Evolutionary conservation across 1,140 invertebrate genomes (phyloP), one percentile per base, ranked within the genome.

Genomic region (Drosophila micromelanica): DNA sequence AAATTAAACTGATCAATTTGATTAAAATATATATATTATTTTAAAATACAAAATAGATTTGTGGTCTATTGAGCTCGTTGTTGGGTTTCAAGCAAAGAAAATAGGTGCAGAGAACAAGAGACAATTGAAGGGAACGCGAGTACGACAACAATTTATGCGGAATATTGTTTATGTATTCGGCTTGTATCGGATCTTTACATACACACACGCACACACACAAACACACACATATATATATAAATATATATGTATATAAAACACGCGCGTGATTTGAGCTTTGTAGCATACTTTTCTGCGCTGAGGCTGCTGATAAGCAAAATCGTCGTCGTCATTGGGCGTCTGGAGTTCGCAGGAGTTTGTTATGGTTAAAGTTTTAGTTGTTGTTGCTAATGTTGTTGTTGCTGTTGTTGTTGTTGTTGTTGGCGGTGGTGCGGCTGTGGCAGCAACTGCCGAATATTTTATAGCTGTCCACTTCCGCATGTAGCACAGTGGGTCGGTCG

Each of bases 131-230:
- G 37, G 27, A 37, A 60, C 20, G 46, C 40, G 64, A 63, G 68
- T 62, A 63, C 63, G 63, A 78, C 74, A 80, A 77, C 78, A 80
- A 80, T 81, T 81, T 69, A 77, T 81, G 73, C 57, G 60, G 59
- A 80, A 80, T 77, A 81, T 80, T 80, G 73, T 80, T 76, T 80
- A 80, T 80, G 73, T 72, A 76, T 80, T 76, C 77, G 65, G 72
- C 62, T 77, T 59, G 68, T 80, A 80, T 80, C 78, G 73, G 57
- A 73, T 72, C 80, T 80, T 68, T 68, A 12, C 8, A 43, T 15
- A 70, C 59, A 20, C 12, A 11, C 30, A 35, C 30, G 7, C 27
- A 37, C 55, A 9, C 45, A 15, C 7, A 27, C 12, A 32, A 27
- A 40, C 20, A 23, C 20, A 23, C 20, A 23, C 20, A 23, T 23